Evolutionary conservation across 2,797 vertebrate genomes (phyloP).

Genomic region (Phrynocephalus vlangalii): DNA sequence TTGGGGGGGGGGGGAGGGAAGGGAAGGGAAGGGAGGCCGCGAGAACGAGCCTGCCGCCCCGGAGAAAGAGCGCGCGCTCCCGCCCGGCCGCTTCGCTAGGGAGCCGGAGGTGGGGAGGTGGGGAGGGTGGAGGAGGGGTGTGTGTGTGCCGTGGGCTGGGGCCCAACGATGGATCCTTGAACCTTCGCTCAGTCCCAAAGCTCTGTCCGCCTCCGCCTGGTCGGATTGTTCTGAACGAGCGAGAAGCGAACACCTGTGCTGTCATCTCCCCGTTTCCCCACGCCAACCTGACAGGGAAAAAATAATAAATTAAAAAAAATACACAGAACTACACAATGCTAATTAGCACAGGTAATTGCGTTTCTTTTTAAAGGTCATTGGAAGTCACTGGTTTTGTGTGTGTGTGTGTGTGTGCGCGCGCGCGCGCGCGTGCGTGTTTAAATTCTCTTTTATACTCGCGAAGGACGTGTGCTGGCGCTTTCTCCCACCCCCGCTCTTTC

Average conservation of each 20-base stretch:
- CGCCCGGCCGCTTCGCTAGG: slow-evolving; percentile 25
- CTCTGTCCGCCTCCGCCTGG: slow-evolving; percentile 61
- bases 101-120: not conserved
- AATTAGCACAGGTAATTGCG: slow-evolving; percentile 78
- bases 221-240: slow-evolving; percentile 61
- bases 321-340: slow-evolving; percentile 46
- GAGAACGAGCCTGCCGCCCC: not conserved
- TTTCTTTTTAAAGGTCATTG: slow-evolving; percentile 77
- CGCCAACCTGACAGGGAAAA: no score
- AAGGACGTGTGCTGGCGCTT: slow-evolving; percentile 67
- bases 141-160: not conserved
- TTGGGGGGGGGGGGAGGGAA: not conserved
- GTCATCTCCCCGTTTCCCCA: not conserved
- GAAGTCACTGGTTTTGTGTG: slow-evolving; percentile 68
- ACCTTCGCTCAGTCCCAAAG: no score
- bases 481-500: not conserved
- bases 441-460: slow-evolving; percentile 55
- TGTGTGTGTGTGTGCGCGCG: not conserved
- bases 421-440: not conserved
- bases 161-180: no score
- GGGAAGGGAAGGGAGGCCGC: not conserved
- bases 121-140: not conserved
- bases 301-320: not conserved
- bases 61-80: not conserved
- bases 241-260: slow-evolving; percentile 75